Conservation (phyloP, 2,797 vertebrate genomes). For the Labroides dimidiatus region DNA sequence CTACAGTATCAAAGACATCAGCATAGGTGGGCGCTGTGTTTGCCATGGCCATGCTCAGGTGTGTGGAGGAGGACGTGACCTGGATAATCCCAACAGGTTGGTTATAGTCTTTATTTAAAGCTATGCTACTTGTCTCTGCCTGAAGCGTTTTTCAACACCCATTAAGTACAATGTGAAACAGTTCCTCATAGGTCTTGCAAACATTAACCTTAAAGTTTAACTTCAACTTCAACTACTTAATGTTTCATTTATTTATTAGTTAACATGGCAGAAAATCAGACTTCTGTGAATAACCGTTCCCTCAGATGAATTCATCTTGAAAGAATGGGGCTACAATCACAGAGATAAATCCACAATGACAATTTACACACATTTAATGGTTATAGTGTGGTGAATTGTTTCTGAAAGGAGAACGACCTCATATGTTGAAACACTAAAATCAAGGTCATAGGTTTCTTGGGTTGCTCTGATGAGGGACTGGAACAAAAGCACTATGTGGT, state of each 20-base stretch:
- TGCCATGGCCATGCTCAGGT: conserved; percentile 92
- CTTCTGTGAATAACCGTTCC: conserved; percentile 6
- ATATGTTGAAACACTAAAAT: conserved; percentile 51
- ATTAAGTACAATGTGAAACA: background rate
- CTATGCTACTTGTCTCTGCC: background rate
- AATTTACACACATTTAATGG: conserved; percentile 21
- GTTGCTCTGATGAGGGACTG: conserved; percentile 31
- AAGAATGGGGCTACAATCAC: conserved; percentile 12
- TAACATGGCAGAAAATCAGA: conserved; percentile 30
- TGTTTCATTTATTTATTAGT: conserved; percentile 20
- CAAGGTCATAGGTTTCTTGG: conserved; percentile 20
- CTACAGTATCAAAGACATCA: conserved; percentile 97
- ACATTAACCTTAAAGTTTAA: conserved; percentile 11
- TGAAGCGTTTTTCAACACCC: conserved; percentile 4
- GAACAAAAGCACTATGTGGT: conserved; percentile 12
- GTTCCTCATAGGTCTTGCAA: background rate
- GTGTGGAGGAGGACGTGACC: conserved; percentile 77
- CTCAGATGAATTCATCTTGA: conserved; percentile 26
- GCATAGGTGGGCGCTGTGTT: conserved; percentile 91
- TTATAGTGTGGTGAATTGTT: conserved; percentile 29
- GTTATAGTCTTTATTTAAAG: conserved; percentile 24
- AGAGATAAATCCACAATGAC: conserved; percentile 11
- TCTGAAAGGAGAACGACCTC: conserved; percentile 32
- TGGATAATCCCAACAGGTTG: conserved; percentile 76
- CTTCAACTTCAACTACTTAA: conserved; percentile 2